Evolutionary conservation across 1,140 invertebrate species (phyloP).

Genomic region (Oscheius sp.): DNA sequence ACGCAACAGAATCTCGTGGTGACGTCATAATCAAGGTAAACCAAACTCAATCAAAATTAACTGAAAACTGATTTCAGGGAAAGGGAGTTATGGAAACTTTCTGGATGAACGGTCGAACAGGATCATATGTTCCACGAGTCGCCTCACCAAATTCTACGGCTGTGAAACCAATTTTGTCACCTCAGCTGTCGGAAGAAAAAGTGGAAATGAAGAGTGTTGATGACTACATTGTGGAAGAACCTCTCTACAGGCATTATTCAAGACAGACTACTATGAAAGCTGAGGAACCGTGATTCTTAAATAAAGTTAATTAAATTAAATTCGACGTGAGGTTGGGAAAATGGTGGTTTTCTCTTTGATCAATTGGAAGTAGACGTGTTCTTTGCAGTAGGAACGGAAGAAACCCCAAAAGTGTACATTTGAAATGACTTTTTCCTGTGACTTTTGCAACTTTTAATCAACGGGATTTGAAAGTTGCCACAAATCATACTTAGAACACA

Average conservation of each 20-base stretch:
- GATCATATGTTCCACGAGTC: neutral
- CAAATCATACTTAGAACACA: no score
- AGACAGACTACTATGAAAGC: neutral
- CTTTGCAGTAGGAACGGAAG: no score
- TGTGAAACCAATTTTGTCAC: no score
- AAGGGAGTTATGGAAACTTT: conserved; percentile 85
- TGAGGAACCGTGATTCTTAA: neutral
- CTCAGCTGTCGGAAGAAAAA: no score
- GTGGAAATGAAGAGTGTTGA: neutral
- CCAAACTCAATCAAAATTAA: neutral
- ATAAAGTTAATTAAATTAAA: neutral
- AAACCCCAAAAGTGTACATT: no score
- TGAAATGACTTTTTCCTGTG: no score
- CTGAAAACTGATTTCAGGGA: conserved; percentile 50
- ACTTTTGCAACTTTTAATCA: no score
- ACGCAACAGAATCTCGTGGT: conserved; percentile 50
- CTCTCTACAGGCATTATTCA: neutral
- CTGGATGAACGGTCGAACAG: conserved; percentile 71
- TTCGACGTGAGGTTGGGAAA: no score
- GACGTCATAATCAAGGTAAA: conserved; percentile 56
- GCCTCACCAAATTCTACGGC: neutral
- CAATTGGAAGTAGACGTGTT: no score
- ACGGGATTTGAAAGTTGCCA: no score
- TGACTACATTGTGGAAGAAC: neutral
- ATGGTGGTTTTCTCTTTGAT: no score